Evolutionary conservation across 1,140 invertebrate species (phyloP).

Genomic region (Neuroterus valhalla): DNA sequence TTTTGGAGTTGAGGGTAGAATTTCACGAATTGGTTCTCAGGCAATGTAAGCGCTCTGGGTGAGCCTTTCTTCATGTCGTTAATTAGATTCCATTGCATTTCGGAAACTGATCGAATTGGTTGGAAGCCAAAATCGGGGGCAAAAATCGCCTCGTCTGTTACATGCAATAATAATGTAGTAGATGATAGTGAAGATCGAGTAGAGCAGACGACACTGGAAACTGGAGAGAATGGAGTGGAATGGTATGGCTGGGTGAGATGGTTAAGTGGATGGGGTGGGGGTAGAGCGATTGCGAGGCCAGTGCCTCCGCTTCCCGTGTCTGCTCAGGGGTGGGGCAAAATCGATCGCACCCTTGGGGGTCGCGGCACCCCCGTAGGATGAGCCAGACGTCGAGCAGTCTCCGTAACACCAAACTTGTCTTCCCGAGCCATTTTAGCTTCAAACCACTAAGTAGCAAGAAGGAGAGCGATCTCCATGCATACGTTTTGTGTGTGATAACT

Average conservation of each 20-base stretch:
- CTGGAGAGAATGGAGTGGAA: background rate
- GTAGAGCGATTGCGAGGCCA: constrained; percentile 19
- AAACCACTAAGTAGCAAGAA: too few relatives aligned
- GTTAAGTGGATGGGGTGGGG: background rate
- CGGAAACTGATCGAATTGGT: background rate
- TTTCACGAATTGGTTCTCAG: too few relatives aligned
- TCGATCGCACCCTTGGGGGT: constrained; percentile 54
- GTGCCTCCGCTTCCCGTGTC: constrained; percentile 28
- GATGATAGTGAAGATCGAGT: constrained; percentile 14
- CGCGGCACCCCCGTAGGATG: constrained; percentile 31
- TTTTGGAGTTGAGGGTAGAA: too few relatives aligned
- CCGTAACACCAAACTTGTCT: constrained; percentile 37
- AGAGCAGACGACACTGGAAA: constrained; percentile 4
- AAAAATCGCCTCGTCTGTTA: constrained; percentile 32
- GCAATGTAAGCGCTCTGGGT: too few relatives aligned
- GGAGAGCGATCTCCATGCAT: too few relatives aligned
- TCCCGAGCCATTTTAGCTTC: background rate
- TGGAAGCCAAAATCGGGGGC: background rate
- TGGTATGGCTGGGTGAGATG: background rate
- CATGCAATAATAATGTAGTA: constrained; percentile 31
- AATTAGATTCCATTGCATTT: background rate
- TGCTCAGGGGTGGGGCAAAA: constrained; percentile 50
- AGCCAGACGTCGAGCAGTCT: constrained; percentile 52
- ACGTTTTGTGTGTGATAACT: too few relatives aligned
- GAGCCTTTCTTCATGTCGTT: background rate